phyloP scores from a whole-genome alignment of 1,140 invertebrate species.

The Drosophila arizonae region DNA sequence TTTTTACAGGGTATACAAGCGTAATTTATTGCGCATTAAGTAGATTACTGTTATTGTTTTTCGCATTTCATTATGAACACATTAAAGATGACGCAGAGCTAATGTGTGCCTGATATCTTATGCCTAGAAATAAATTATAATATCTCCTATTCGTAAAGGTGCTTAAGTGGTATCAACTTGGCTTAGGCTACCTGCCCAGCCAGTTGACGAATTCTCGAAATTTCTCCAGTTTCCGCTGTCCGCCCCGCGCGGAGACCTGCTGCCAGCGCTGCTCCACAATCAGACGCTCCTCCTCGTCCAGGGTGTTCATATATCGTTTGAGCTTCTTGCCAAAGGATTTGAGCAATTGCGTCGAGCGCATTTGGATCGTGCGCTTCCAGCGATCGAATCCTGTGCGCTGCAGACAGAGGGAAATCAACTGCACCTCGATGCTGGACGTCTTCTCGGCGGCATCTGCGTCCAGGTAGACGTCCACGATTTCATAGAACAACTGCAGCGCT shows the following conservation, averaged over 20 bases:
- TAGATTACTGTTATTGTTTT: no score
- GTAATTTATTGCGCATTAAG: no score
- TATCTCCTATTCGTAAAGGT: slow-evolving; percentile 8
- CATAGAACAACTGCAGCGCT: slow-evolving; percentile 49
- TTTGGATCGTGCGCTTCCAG: slow-evolving; percentile 65
- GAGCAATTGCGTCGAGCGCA: slow-evolving; percentile 46
- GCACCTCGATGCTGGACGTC: slow-evolving; percentile 44
- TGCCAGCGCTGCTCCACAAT: slow-evolving; percentile 49
- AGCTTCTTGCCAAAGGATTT: slow-evolving; percentile 52
- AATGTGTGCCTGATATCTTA: background rate
- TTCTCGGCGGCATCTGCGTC: slow-evolving; percentile 57
- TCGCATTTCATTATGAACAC: no score
- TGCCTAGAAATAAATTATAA: slow-evolving; percentile 3
- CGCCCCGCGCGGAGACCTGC: slow-evolving; percentile 32
- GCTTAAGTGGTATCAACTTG: no score
- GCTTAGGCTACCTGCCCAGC: slow-evolving; percentile 47
- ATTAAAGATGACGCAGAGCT: no score
- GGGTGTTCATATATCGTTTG: slow-evolving; percentile 29
- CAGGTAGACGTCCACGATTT: slow-evolving; percentile 44
- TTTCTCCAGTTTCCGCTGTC: slow-evolving; percentile 46
- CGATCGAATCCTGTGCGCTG: slow-evolving; percentile 66
- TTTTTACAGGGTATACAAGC: no score
- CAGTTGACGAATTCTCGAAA: slow-evolving; percentile 56
- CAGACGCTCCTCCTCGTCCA: slow-evolving; percentile 55
- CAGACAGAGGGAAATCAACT: slow-evolving; percentile 57